Evolutionary conservation across 1,140 invertebrate species (phyloP).

Genomic region (Caenorhabditis tropicalis): DNA sequence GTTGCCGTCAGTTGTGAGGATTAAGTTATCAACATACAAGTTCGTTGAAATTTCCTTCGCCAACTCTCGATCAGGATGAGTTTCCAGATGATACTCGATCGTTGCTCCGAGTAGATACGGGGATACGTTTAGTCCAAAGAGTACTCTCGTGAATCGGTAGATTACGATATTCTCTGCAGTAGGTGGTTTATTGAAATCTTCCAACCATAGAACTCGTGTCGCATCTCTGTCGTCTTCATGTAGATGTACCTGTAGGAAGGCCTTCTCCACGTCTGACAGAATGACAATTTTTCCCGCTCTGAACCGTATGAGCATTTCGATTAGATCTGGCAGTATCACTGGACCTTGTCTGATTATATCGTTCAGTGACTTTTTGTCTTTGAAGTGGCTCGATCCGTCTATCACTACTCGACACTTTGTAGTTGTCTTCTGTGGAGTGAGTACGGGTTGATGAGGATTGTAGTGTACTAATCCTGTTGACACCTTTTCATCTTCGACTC

Average conservation of each 20-base stretch:
- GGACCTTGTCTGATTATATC: slow-evolving; percentile 62
- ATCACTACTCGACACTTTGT: slow-evolving; percentile 72
- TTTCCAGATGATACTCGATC: slow-evolving; percentile 48
- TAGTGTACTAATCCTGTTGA: slow-evolving; percentile 63
- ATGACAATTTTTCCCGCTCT: slow-evolving; percentile 46
- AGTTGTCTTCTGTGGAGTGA: slow-evolving; percentile 62
- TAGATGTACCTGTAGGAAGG: slow-evolving; percentile 55
- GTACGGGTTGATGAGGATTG: slow-evolving; percentile 74
- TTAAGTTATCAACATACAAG: slow-evolving; percentile 53
- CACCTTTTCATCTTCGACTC: not conserved
- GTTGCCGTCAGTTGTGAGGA: not conserved
- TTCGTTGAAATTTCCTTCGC: slow-evolving; percentile 12
- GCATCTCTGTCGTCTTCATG: slow-evolving; percentile 57
- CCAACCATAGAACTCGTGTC: slow-evolving; percentile 55
- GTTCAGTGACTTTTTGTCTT: slow-evolving; percentile 68
- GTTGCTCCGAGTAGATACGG: slow-evolving; percentile 54
- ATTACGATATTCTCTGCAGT: slow-evolving; percentile 46
- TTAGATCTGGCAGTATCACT: slow-evolving; percentile 48
- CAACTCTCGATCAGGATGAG: not conserved
- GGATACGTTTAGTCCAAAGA: slow-evolving; percentile 50
- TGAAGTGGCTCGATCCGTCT: slow-evolving; percentile 68
- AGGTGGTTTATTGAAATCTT: slow-evolving; percentile 46
- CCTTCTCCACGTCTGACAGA: slow-evolving; percentile 55
- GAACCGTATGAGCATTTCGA: slow-evolving; percentile 52
- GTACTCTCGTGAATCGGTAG: slow-evolving; percentile 48